These are phyloP conservation scores for Nibea albiflora DNA, from an alignment of 2,113 vertebrate species.

Conservation along the genomic window DNA sequence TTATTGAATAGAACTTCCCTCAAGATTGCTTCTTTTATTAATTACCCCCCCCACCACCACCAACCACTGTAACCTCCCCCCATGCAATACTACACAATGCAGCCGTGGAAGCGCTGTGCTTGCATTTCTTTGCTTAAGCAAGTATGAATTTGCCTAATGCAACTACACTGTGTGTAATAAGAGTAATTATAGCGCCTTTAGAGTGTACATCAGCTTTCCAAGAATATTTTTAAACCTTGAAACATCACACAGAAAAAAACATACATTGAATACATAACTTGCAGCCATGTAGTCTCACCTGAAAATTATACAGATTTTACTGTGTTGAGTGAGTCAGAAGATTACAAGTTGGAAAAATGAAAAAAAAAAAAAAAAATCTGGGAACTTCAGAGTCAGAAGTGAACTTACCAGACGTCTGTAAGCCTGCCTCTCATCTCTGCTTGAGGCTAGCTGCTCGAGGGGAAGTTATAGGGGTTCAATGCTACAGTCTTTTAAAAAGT, in stretches of 20 bases:
- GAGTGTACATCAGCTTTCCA: conserved; percentile 51
- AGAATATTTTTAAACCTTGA: conserved; percentile 38
- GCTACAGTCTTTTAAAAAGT: background rate
- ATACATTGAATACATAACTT: background rate
- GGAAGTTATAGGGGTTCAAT: background rate
- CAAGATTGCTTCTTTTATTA: conserved; percentile 82
- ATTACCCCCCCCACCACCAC: conserved; percentile 65
- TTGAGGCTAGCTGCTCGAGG: background rate
- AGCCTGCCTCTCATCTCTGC: background rate
- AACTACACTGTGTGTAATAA: conserved; percentile 60
- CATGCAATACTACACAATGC: conserved; percentile 59
- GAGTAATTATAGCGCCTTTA: conserved; percentile 60
- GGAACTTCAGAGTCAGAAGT: background rate
- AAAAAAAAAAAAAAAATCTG: background rate
- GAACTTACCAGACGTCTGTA: background rate
- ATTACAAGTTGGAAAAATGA: background rate
- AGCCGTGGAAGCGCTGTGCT: conserved; percentile 77
- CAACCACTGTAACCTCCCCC: too few species aligned
- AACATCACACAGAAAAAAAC: conserved; percentile 25
- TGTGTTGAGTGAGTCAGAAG: background rate
- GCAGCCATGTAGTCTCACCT: background rate
- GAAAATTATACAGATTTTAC: background rate
- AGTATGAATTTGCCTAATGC: conserved; percentile 75
- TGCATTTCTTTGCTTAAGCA: conserved; percentile 73
- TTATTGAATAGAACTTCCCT: conserved; percentile 78